Evolutionary conservation across 1,140 invertebrate genomes (phyloP).

Genomic region (Eulimnadia texana): DNA sequence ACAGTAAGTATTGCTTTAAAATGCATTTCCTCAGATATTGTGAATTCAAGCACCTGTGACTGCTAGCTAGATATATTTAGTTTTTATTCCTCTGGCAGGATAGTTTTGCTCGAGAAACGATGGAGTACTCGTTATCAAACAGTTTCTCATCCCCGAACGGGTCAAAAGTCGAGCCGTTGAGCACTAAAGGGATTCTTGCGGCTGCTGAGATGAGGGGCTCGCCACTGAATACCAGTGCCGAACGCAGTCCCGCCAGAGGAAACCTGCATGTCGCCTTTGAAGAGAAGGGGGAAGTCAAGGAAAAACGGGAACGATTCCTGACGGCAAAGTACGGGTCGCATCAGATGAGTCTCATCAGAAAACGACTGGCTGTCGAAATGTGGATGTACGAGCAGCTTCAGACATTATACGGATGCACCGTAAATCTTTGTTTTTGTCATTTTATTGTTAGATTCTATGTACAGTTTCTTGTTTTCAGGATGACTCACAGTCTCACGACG

Average conservation of each 20-base stretch:
- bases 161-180: constrained; percentile 3
- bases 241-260: constrained; percentile 3
- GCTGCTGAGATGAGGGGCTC: constrained; percentile 3
- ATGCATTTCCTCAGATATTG: too few species aligned
- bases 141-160: neutral
- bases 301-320: constrained; percentile 79
- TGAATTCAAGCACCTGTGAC: too few species aligned
- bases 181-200: constrained; percentile 13
- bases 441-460: constrained; percentile 11
- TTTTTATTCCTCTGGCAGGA: too few species aligned
- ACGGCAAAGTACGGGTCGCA: constrained; percentile 92
- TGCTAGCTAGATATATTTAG: too few species aligned
- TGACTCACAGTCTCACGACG: constrained; percentile 38
- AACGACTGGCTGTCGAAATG: constrained; percentile 87
- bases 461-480: constrained; percentile 20
- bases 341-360: constrained; percentile 91
- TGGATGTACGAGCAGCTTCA: constrained; percentile 92
- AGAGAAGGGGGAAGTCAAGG: constrained; percentile 62
- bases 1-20: too few species aligned
- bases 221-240: neutral
- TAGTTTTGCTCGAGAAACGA: too few species aligned
- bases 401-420: constrained; percentile 66
- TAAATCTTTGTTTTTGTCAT: constrained; percentile 33
- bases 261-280: constrained; percentile 72
- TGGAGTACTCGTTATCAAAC: neutral